Evolutionary conservation across 2,888 invertebrate species (phyloP).

Genomic region (Hydroisotoma schaefferi): DNA sequence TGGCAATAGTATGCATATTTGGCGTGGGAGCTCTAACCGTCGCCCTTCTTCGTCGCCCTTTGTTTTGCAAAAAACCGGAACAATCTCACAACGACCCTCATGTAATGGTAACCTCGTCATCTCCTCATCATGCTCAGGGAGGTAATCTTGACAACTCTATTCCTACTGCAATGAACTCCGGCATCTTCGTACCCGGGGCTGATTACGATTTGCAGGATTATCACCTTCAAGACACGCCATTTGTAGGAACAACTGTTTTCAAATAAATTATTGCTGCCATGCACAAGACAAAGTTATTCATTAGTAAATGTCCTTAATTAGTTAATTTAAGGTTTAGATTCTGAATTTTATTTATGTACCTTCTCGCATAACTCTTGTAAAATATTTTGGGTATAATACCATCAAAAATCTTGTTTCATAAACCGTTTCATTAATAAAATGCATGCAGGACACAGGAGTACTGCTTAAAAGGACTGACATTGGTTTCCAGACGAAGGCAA

Average conservation of each 20-base stretch:
- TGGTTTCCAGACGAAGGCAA: no score
- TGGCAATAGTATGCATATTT: slow-evolving; percentile 45
- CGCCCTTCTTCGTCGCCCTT: slow-evolving; percentile 44
- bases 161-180: slow-evolving; percentile 48
- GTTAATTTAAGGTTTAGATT: not conserved
- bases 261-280: slow-evolving; percentile 35
- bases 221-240: slow-evolving; percentile 46
- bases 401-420: no score
- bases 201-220: slow-evolving; percentile 46
- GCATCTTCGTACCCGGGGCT: slow-evolving; percentile 47
- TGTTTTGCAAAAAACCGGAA: slow-evolving; percentile 46
- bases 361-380: not conserved
- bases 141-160: slow-evolving; percentile 38
- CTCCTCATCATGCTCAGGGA: slow-evolving; percentile 28
- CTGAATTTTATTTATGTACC: not conserved
- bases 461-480: no score
- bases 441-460: no score
- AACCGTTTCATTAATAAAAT: no score
- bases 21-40: slow-evolving; percentile 44
- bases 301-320: not conserved
- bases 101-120: slow-evolving; percentile 30
- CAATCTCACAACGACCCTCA: slow-evolving; percentile 32
- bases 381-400: no score
- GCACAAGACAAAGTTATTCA: not conserved
- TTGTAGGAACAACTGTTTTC: slow-evolving; percentile 47